phyloP scores from a whole-genome alignment of 2,797 vertebrate genomes.

The Lepus oiostolus region DNA sequence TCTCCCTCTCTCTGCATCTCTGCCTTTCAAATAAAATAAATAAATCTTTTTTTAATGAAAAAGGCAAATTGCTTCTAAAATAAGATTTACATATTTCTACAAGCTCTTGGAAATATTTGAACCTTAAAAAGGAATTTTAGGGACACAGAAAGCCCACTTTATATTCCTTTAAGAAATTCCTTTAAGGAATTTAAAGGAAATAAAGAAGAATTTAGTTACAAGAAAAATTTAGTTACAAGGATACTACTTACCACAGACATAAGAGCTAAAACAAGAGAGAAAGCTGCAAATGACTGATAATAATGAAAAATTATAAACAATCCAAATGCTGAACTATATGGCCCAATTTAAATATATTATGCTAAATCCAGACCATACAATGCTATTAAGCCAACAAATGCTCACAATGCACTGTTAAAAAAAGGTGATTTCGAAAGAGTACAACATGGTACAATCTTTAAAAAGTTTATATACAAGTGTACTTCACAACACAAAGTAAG shows the following conservation, averaged over 20 bases:
- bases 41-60: too few species aligned
- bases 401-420: conserved; percentile 11
- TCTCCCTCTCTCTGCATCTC: too few species aligned
- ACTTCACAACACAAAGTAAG: too few species aligned
- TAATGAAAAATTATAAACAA: background rate
- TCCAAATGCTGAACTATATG: background rate
- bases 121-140: conserved; percentile 7
- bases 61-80: background rate
- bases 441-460: background rate
- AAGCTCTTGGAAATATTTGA: conserved; percentile 24
- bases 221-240: background rate
- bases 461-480: background rate
- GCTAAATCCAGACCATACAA: background rate
- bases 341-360: conserved; percentile 7
- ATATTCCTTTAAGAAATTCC: too few species aligned
- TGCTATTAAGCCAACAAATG: conserved; percentile 18
- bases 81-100: background rate
- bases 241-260: background rate
- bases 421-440: background rate
- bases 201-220: background rate
- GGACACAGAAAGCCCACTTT: background rate
- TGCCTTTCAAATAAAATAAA: too few species aligned
- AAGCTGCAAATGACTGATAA: background rate
- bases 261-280: background rate
- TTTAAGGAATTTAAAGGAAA: background rate